Evolutionary conservation across 2,113 vertebrate genomes (phyloP).

Genomic region (Albula goreensis): DNA sequence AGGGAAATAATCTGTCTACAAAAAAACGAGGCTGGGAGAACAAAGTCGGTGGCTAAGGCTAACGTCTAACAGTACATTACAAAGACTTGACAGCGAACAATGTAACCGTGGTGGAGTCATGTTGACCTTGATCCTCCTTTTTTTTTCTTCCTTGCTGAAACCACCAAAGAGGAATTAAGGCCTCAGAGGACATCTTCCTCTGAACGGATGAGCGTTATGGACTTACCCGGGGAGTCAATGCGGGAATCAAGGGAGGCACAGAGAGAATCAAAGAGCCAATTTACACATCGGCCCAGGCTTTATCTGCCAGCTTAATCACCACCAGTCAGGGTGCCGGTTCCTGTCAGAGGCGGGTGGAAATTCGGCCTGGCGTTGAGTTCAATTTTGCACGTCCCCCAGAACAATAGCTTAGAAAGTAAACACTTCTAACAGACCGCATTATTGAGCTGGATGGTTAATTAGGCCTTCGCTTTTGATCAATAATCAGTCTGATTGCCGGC

Average conservation of each 20-base stretch:
- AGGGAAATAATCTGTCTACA: slow-evolving; percentile 41
- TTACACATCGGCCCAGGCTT: slow-evolving; percentile 60
- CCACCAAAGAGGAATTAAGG: slow-evolving; percentile 14
- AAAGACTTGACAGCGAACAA: slow-evolving; percentile 34
- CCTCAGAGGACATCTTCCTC: slow-evolving; percentile 32
- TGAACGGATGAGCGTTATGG: slow-evolving; percentile 19
- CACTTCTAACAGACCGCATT: slow-evolving; percentile 45
- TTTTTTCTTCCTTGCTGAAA: not conserved
- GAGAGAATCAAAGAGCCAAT: slow-evolving; percentile 58
- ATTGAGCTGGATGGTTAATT: slow-evolving; percentile 68
- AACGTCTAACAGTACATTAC: slow-evolving; percentile 27
- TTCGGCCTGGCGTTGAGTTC: slow-evolving; percentile 59
- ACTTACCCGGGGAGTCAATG: slow-evolving; percentile 47
- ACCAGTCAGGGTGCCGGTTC: slow-evolving; percentile 60
- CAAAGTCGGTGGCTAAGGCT: not conserved
- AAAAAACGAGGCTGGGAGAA: slow-evolving; percentile 12
- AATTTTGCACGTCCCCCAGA: slow-evolving; percentile 51
- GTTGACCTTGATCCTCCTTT: slow-evolving; percentile 47
- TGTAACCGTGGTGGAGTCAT: not conserved
- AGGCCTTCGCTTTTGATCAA: slow-evolving; percentile 67
- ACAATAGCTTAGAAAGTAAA: slow-evolving; percentile 50
- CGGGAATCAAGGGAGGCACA: slow-evolving; percentile 44
- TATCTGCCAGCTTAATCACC: slow-evolving; percentile 61
- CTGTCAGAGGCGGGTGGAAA: slow-evolving; percentile 57
- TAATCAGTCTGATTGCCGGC: slow-evolving; percentile 65